These are phyloP conservation scores for Drosophila mettleri DNA, from an alignment of 2,888 invertebrate genomes.

Conservation along the genomic window DNA sequence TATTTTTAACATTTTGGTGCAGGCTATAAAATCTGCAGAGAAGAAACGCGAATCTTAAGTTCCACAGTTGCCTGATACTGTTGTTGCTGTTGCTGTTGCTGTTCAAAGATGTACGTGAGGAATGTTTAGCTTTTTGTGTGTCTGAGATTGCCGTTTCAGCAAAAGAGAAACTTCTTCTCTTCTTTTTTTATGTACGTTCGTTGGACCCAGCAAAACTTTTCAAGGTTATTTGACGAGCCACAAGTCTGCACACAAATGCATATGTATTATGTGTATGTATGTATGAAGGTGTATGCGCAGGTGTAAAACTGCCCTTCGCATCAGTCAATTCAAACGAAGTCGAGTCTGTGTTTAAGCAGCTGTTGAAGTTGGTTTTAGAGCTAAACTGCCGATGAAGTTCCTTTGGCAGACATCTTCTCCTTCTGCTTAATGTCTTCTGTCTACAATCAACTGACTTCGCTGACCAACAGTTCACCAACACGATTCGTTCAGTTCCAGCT, in stretches of 20 bases:
- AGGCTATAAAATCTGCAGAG: conserved; percentile 1
- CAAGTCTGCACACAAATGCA: conserved; percentile 13
- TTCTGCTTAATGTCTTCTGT: conserved; percentile 25
- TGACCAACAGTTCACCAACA: conserved; percentile 5
- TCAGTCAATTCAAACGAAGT: conserved; percentile 44
- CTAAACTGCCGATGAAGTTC: conserved; percentile 56
- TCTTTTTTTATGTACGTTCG: conserved; percentile 66
- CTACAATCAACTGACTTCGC: conserved; percentile 18
- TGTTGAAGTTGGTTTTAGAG: conserved; percentile 30
- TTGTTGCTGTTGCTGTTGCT: conserved; percentile 31
- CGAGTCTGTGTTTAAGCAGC: conserved; percentile 4
- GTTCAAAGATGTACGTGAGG: conserved; percentile 55
- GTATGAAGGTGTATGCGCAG: conserved; percentile 9
- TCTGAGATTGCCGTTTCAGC: conserved; percentile 61
- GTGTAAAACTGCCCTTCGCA: conserved; percentile 40
- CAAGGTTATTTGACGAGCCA: conserved; percentile 66
- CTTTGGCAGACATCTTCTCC: not conserved
- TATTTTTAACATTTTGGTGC: not conserved
- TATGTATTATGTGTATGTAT: not conserved
- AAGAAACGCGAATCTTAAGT: conserved; percentile 14
- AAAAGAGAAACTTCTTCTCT: conserved; percentile 53
- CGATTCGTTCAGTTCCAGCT: conserved; percentile 14
- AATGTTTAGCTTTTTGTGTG: conserved; percentile 61
- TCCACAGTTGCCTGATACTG: conserved; percentile 9
- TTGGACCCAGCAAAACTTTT: conserved; percentile 69